phyloP scores from a whole-genome alignment of 2,888 invertebrate genomes.

The Campopleginae sp. region DNA sequence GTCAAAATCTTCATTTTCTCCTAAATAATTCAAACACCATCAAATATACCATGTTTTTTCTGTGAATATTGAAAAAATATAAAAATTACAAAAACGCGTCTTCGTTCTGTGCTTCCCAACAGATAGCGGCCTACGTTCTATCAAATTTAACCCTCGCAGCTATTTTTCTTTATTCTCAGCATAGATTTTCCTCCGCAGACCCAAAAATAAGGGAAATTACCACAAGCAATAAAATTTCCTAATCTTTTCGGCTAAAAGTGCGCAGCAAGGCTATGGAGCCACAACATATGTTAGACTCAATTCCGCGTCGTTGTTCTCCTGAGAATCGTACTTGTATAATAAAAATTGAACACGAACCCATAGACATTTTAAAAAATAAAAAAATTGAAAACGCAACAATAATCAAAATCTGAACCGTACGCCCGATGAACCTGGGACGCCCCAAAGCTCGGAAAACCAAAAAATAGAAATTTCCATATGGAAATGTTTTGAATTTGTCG shows the following conservation, averaged over 20 bases:
- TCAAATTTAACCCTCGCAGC: background rate
- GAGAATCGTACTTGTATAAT: background rate
- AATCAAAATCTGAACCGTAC: too few species aligned
- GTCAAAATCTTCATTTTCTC: background rate
- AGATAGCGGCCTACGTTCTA: background rate
- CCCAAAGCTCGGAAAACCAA: too few species aligned
- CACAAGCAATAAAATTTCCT: background rate
- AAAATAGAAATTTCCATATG: too few species aligned
- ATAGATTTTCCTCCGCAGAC: background rate
- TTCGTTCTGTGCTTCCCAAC: background rate
- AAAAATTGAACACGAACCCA: background rate
- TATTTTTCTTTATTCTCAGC: background rate
- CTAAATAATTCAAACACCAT: background rate
- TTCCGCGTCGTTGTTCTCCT: background rate
- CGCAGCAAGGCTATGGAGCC: too few species aligned
- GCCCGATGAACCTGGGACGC: too few species aligned
- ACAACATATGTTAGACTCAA: constrained; percentile 36
- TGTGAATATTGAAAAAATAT: background rate
- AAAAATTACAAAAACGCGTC: background rate
- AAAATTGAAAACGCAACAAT: too few species aligned
- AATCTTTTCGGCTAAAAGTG: background rate
- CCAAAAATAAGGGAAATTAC: background rate
- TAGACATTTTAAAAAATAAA: too few species aligned
- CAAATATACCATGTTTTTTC: background rate
- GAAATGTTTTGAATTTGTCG: too few species aligned